Percentiles rank a stretch among this genome's conserved stretches.
Evolutionary conservation across 2,797 vertebrate species (phyloP).

Genomic region (Mastacembelus armatus): DNA sequence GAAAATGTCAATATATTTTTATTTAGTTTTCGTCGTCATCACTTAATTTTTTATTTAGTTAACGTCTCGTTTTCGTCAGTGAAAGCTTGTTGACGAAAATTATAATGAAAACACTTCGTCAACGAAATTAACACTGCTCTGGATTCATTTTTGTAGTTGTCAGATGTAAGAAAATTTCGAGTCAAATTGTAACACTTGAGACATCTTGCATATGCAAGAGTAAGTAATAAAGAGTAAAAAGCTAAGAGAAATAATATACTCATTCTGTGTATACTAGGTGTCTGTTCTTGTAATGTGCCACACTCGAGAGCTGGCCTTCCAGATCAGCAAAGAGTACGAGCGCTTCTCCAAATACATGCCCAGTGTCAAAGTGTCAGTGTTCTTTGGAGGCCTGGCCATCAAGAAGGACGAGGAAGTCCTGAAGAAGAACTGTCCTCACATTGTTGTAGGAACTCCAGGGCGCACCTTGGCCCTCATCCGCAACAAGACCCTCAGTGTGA

Average conservation of each 20-base stretch:
- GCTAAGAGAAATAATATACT: background rate
- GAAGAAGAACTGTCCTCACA: slow-evolving; percentile 90
- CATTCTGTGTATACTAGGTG: slow-evolving; percentile 76
- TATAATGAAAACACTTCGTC: too few relatives aligned
- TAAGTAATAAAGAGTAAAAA: background rate
- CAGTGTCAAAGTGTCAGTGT: slow-evolving; percentile 89
- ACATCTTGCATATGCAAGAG: too few relatives aligned
- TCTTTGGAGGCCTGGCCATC: slow-evolving; percentile 89
- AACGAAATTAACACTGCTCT: too few relatives aligned
- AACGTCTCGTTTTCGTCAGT: too few relatives aligned
- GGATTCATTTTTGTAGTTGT: too few relatives aligned
- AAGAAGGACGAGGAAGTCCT: slow-evolving; percentile 91
- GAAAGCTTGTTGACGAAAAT: too few relatives aligned
- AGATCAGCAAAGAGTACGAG: slow-evolving; percentile 95
- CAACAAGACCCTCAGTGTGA: slow-evolving; percentile 87
- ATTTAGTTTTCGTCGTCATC: too few relatives aligned
- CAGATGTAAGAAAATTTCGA: too few relatives aligned
- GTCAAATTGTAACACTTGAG: too few relatives aligned
- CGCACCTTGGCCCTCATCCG: slow-evolving; percentile 88
- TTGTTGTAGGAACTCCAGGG: slow-evolving; percentile 90
- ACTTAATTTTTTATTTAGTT: too few relatives aligned
- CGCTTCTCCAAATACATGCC: slow-evolving; percentile 96
- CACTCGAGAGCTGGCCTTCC: slow-evolving; percentile 92
- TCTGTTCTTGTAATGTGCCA: slow-evolving; percentile 93
- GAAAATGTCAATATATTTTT: too few relatives aligned